Evolutionary conservation across 1,140 invertebrate genomes (phyloP).

Genomic region (Thaumatotibia leucotreta): DNA sequence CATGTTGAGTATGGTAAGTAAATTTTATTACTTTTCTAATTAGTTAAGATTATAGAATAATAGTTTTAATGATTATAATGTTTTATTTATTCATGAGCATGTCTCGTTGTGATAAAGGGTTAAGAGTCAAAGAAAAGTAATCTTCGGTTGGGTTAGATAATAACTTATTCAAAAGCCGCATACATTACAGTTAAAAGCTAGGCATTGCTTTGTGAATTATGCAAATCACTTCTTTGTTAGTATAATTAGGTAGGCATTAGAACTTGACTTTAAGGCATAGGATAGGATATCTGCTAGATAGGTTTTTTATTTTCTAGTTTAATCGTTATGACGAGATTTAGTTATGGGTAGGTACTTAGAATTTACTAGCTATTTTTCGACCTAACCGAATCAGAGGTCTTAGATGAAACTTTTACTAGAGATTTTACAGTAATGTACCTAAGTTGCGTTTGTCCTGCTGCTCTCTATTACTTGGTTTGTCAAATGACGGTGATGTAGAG

Average conservation of each 20-base stretch:
- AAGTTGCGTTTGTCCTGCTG: no score
- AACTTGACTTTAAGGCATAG: neutral
- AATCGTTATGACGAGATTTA: no score
- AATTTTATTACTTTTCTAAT: neutral
- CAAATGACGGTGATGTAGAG: no score
- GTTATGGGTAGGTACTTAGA: no score
- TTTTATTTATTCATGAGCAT: constrained; percentile 1
- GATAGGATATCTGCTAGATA: neutral
- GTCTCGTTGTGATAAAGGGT: neutral
- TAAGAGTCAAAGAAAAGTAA: neutral
- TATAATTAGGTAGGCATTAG: neutral
- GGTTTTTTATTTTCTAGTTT: no score
- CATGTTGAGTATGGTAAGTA: constrained; percentile 46
- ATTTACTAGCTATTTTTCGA: no score
- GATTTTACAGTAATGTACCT: no score
- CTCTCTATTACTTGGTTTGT: no score
- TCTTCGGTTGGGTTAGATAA: neutral
- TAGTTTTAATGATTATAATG: neutral
- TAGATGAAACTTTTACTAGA: no score
- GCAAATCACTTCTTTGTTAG: no score
- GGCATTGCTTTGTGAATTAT: neutral
- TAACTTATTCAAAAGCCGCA: constrained; percentile 7
- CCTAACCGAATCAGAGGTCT: no score
- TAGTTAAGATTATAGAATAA: neutral
- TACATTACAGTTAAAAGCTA: neutral